Evolutionary conservation across 1,140 invertebrate genomes (phyloP).

Genomic region (Apocrypta bakeri): DNA sequence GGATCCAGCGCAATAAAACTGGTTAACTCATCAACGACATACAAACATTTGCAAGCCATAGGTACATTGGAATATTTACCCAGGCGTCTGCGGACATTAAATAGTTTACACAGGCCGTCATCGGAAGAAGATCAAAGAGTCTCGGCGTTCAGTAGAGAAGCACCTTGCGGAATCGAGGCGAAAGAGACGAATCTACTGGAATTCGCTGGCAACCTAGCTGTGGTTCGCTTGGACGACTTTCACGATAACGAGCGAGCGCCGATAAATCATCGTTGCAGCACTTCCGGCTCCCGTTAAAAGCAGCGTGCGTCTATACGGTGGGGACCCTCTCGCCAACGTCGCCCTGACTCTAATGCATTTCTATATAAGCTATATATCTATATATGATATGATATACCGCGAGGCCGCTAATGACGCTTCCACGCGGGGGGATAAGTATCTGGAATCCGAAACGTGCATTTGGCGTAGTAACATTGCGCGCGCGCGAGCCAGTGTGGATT

Average conservation of each 20-base stretch:
- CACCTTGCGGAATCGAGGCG: constrained; percentile 19
- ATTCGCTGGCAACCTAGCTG: not conserved
- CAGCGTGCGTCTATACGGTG: not conserved
- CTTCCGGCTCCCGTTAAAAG: constrained; percentile 49
- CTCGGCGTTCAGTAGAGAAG: not conserved
- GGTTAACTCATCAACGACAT: constrained; percentile 12
- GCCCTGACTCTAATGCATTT: not conserved
- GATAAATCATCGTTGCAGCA: constrained; percentile 67
- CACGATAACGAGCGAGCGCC: constrained; percentile 69
- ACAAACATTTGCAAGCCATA: not conserved
- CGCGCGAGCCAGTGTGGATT: not conserved
- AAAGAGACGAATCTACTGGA: not conserved
- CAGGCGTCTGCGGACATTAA: not conserved
- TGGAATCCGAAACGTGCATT: constrained; percentile 48
- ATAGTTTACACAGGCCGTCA: constrained; percentile 4
- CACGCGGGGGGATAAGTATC: constrained; percentile 48
- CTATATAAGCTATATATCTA: not conserved
- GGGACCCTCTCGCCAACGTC: constrained; percentile 33
- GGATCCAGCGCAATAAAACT: constrained; percentile 16
- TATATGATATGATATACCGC: constrained; percentile 32
- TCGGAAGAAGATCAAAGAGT: not conserved
- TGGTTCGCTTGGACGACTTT: constrained; percentile 56
- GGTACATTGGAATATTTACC: not conserved
- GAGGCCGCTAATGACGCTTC: constrained; percentile 55
- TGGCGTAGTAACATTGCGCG: not conserved